These are phyloP conservation scores for Drosophila parthenogenetica DNA, from an alignment of 2,888 invertebrate species.

Conservation along the genomic window DNA sequence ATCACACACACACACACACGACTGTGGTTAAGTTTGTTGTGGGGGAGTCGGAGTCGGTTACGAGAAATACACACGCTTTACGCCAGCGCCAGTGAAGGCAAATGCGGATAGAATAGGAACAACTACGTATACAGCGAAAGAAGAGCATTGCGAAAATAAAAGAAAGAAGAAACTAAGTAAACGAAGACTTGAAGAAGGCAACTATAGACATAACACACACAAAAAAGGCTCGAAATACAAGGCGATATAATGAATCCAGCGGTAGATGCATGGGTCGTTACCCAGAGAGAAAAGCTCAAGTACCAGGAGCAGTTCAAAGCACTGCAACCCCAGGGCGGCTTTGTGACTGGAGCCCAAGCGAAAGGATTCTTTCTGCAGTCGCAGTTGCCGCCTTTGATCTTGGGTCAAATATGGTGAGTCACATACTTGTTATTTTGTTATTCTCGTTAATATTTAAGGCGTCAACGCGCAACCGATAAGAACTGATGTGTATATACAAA, in stretches of 20 bases:
- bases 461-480: constrained; percentile 41
- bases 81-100: constrained; percentile 27
- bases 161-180: constrained; percentile 21
- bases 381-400: constrained; percentile 93
- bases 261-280: constrained; percentile 94
- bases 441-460: constrained; percentile 30
- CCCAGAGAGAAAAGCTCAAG: constrained; percentile 93
- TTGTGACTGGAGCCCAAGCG: constrained; percentile 96
- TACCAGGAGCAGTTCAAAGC: constrained; percentile 96
- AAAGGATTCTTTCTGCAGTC: constrained; percentile 97
- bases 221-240: constrained; percentile 18
- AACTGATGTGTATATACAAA: constrained; percentile 9
- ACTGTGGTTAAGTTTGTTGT: constrained; percentile 37
- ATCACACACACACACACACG: constrained; percentile 55
- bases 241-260: constrained; percentile 82
- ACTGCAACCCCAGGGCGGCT: constrained; percentile 93
- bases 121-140: constrained; percentile 16
- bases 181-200: constrained; percentile 21
- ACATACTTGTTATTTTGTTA: constrained; percentile 10
- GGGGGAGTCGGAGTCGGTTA: constrained; percentile 57
- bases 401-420: constrained; percentile 97
- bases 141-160: constrained; percentile 28
- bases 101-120: constrained; percentile 21
- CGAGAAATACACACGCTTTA: constrained; percentile 56
- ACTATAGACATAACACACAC: not conserved